These are phyloP conservation scores for Portevinia maculata DNA, from an alignment of 2,888 invertebrate genomes.

Conservation along the genomic window DNA sequence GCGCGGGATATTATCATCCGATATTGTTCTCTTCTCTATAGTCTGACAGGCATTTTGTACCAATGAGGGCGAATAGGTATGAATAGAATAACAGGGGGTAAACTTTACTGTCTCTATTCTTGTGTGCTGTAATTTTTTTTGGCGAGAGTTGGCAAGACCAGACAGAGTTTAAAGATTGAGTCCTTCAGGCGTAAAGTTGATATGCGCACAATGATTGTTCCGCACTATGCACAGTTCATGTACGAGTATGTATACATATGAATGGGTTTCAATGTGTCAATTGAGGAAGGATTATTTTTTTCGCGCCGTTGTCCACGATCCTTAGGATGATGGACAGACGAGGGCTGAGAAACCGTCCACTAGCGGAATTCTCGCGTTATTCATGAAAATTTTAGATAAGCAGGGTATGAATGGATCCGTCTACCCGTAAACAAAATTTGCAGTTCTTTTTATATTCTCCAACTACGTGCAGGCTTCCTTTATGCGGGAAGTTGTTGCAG, in stretches of 20 bases:
- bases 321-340: slow-evolving; percentile 11
- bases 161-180: slow-evolving; percentile 59
- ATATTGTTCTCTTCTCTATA: slow-evolving; percentile 18
- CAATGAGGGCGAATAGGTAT: not conserved
- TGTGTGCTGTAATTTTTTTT: slow-evolving; percentile 65
- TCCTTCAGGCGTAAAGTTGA: slow-evolving; percentile 66
- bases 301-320: slow-evolving; percentile 38
- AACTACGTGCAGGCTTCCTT: slow-evolving; percentile 24
- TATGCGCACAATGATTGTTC: slow-evolving; percentile 56
- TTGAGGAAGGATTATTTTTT: slow-evolving; percentile 44
- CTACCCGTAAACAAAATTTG: slow-evolving; percentile 21
- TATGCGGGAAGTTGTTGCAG: slow-evolving; percentile 50
- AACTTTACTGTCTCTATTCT: slow-evolving; percentile 61
- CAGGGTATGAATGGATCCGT: slow-evolving; percentile 44
- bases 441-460: slow-evolving; percentile 25
- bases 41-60: not conserved
- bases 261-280: slow-evolving; percentile 63
- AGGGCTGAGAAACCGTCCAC: slow-evolving; percentile 41
- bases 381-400: slow-evolving; percentile 28
- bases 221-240: no score
- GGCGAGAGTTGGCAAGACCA: slow-evolving; percentile 33
- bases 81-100: slow-evolving; percentile 68
- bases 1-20: slow-evolving; percentile 64
- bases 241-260: slow-evolving; percentile 24
- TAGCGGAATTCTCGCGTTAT: slow-evolving; percentile 35